A percentile compares a stretch with the other conserved stretches of the same genome.
Conservation (phyloP, 1,140 invertebrate species). For the Acyrthosiphon pisum region DNA sequence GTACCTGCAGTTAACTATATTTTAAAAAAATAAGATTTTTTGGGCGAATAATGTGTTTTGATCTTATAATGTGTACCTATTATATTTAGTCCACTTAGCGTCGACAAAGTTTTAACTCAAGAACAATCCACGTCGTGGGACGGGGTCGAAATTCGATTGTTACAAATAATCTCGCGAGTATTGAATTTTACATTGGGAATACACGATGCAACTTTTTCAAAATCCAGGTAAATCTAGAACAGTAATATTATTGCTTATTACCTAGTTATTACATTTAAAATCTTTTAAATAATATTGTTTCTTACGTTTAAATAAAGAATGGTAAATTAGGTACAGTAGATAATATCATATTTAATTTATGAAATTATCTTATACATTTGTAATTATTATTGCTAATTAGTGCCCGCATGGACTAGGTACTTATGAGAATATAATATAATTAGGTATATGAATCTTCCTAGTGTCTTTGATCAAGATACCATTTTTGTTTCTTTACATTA, state of each 20-base stretch:
- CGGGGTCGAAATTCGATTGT: conserved; percentile 72
- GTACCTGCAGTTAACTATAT: conserved; percentile 60
- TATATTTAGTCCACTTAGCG: background rate
- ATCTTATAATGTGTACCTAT: background rate
- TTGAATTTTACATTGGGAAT: conserved; percentile 76
- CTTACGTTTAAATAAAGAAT: background rate
- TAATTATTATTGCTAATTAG: too few relatives aligned
- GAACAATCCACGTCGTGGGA: conserved; percentile 66
- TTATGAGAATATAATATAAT: too few relatives aligned
- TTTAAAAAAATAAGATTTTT: too few relatives aligned
- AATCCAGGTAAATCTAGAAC: background rate
- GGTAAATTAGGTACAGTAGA: background rate
- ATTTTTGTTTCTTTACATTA: too few relatives aligned
- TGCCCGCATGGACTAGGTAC: too few relatives aligned
- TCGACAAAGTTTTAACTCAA: conserved; percentile 51
- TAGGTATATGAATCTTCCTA: too few relatives aligned
- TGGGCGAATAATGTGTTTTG: background rate
- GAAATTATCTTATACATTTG: background rate
- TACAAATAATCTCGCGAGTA: conserved; percentile 68
- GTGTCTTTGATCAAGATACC: too few relatives aligned
- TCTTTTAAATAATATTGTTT: background rate
- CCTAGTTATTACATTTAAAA: background rate
- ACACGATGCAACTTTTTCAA: conserved; percentile 64
- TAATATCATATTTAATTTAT: background rate
- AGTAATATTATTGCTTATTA: background rate